Percentiles rank a stretch among this genome's conserved stretches.
These are phyloP conservation scores for Drosophila putrida DNA, from an alignment of 2,888 invertebrate genomes.

Conservation along the genomic window DNA sequence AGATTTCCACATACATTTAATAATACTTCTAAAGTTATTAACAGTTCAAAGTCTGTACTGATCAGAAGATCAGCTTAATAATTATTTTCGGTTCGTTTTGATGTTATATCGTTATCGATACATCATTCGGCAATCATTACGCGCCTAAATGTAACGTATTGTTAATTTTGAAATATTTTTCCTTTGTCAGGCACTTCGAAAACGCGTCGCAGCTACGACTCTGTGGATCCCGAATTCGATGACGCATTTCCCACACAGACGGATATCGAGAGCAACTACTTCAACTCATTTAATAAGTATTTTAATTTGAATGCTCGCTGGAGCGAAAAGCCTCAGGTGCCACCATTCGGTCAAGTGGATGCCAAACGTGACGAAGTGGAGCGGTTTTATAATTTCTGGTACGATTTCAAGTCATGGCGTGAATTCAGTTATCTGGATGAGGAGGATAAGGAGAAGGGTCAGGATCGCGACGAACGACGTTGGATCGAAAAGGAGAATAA, in stretches of 20 bases:
- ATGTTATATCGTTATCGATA: constrained; percentile 4
- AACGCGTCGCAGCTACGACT: constrained; percentile 96
- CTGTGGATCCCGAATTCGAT: constrained; percentile 97
- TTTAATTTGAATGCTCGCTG: constrained; percentile 94
- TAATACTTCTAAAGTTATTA: too few relatives aligned
- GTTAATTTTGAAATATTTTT: constrained; percentile 1
- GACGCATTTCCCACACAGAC: constrained; percentile 92
- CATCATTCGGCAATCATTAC: background rate
- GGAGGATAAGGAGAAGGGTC: constrained; percentile 99
- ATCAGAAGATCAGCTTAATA: too few relatives aligned
- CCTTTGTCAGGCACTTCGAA: constrained; percentile 88
- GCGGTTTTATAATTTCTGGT: constrained; percentile 98
- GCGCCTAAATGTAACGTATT: background rate
- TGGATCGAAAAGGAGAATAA: constrained; percentile 99
- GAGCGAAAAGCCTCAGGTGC: constrained; percentile 95
- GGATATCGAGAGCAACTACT: constrained; percentile 93
- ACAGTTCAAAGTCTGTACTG: too few relatives aligned
- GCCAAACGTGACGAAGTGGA: constrained; percentile 94
- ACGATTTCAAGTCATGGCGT: constrained; percentile 99
- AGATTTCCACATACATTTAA: too few relatives aligned
- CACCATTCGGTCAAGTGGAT: constrained; percentile 91
- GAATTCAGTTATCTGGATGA: constrained; percentile 99
- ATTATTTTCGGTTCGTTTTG: background rate
- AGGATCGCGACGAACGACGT: constrained; percentile 97
- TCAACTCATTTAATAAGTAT: constrained; percentile 88